Conservation (phyloP, 2,888 invertebrate genomes). For the Calameuta filiformis region DNA sequence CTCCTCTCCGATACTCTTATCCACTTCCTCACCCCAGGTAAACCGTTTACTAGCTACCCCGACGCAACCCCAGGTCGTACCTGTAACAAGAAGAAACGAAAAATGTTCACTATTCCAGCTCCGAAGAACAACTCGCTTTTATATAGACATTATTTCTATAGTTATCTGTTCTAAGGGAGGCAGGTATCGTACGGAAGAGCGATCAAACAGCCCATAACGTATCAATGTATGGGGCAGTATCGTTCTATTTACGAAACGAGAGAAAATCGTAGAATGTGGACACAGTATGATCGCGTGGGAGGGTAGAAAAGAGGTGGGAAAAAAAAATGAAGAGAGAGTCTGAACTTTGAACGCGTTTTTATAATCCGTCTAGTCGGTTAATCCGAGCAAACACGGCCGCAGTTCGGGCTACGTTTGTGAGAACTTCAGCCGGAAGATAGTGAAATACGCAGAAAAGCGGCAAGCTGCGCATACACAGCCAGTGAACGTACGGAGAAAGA, state of each 20-base stretch:
- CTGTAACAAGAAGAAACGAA: constrained; percentile 41
- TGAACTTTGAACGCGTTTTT: constrained; percentile 31
- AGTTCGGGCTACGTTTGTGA: constrained; percentile 13
- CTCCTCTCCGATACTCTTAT: background rate
- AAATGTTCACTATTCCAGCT: too few relatives aligned
- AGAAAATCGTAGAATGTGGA: background rate
- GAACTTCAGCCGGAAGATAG: constrained; percentile 34
- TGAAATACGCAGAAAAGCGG: constrained; percentile 51
- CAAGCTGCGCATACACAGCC: constrained; percentile 58
- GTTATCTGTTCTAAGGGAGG: too few relatives aligned
- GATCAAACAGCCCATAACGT: too few relatives aligned
- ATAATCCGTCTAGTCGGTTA: constrained; percentile 45
- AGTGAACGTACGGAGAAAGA: constrained; percentile 15
- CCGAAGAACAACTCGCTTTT: too few relatives aligned
- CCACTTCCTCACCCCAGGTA: constrained; percentile 43
- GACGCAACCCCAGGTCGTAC: constrained; percentile 63
- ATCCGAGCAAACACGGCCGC: constrained; percentile 52
- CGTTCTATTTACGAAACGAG: constrained; percentile 7
- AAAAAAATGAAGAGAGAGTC: constrained; percentile 12
- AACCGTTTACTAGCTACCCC: constrained; percentile 58
- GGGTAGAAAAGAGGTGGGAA: background rate
- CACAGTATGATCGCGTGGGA: constrained; percentile 17
- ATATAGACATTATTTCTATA: too few relatives aligned
- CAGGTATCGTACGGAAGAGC: too few relatives aligned
- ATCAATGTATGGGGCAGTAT: background rate